phyloP scores from a whole-genome alignment of 1,140 invertebrate genomes.

The Megalopta genalis region DNA sequence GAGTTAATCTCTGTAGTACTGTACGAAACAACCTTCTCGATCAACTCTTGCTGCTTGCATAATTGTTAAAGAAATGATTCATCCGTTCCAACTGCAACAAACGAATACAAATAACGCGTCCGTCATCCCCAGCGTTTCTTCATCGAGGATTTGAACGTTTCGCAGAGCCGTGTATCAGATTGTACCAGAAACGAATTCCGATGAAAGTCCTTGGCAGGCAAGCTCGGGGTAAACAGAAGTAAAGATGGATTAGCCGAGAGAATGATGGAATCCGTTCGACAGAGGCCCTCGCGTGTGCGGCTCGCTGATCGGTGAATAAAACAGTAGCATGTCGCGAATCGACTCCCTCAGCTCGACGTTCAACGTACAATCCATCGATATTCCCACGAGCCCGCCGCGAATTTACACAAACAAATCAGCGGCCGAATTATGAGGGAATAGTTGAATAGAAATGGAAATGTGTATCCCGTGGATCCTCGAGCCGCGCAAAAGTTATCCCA shows the following conservation, averaged over 20 bases:
- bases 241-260: not conserved
- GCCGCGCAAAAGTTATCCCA: slow-evolving; percentile 25
- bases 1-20: too few relatives aligned
- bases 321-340: not conserved
- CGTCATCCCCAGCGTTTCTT: too few relatives aligned
- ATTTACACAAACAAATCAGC: not conserved
- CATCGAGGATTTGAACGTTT: too few relatives aligned
- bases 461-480: slow-evolving; percentile 8
- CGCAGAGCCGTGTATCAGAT: too few relatives aligned
- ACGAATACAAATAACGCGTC: too few relatives aligned
- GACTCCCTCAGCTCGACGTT: not conserved
- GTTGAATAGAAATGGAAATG: slow-evolving; percentile 18
- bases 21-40: too few relatives aligned
- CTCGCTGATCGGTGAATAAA: not conserved
- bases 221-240: not conserved
- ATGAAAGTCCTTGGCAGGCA: too few relatives aligned
- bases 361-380: slow-evolving; percentile 8
- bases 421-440: slow-evolving; percentile 7
- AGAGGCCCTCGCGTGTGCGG: not conserved
- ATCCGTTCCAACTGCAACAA: too few relatives aligned
- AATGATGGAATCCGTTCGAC: too few relatives aligned
- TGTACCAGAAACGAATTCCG: too few relatives aligned
- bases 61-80: too few relatives aligned
- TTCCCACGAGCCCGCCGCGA: not conserved
- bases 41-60: too few relatives aligned